Evolutionary conservation across 2,888 invertebrate genomes (phyloP), one percentile per base, ranked within the genome.

Genomic region (Formica aserva): DNA sequence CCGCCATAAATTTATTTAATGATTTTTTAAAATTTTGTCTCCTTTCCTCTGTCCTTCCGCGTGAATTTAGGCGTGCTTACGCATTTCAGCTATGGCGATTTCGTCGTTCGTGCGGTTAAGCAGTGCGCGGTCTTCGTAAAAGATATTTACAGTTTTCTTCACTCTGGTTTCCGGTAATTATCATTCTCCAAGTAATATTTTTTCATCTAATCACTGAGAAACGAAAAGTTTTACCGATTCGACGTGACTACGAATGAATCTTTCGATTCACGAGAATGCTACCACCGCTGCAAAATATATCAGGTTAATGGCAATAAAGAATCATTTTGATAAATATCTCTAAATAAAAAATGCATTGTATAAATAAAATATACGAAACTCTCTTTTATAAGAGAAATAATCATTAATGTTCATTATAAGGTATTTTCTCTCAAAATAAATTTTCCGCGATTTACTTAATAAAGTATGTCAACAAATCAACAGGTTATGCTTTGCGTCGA

Each of bases 401-500:
- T 41, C 11, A 3, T 45, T 48, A n/a, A 18, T 48, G 18, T 48
- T 48, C 1, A 48, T 8, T 48, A n/a, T 48, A n/a, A 48, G 1
- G n/a, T 15, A 4, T 45, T 41, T 66, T 66, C 35, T 18, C 48
- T 65, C 57, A 65, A 41, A 29, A 45, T 29, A 48, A 26, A 1
- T 66, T 82, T 60, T 60, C 52, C 67, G 48, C 52, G 66, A 67
- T 72, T 63, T 80, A 48, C 29, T 83, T 87, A 91, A 89, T 86
- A 84, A 91, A 87, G 74, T 85, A 85, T 86, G 83, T 87, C 89
- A 89, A 92, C 85, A 91, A 91, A 91, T 91, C 91, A 91, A 92
- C 91, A 92, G 91, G 88, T 92, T 90, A 86, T 84, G 85, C 86
- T 80, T 35, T 45, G 77, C 32, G 76, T n/a, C 57, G 38, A 57